Percentiles rank a stretch among this genome's conserved stretches.
Conservation (phyloP, 2,113 vertebrate genomes). For the Odocoileus virginianus region DNA sequence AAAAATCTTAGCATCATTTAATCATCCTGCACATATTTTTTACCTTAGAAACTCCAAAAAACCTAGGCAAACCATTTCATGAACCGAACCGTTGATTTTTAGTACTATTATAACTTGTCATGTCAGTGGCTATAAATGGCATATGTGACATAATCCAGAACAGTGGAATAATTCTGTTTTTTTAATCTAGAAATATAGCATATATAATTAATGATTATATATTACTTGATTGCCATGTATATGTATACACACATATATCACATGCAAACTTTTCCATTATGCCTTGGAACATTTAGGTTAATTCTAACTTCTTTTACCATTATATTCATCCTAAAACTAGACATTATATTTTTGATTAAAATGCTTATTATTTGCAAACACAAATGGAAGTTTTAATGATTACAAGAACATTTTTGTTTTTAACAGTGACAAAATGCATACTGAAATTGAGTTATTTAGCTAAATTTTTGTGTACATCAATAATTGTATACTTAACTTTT, state of each 20-base stretch:
- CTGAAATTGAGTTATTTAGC: background rate
- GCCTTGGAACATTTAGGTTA: background rate
- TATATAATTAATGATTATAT: background rate
- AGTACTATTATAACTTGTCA: background rate
- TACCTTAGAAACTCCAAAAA: background rate
- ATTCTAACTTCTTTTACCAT: background rate
- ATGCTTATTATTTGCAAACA: background rate
- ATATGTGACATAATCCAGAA: background rate
- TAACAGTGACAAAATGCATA: background rate
- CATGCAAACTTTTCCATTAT: background rate
- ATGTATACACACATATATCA: background rate
- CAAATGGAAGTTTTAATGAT: background rate
- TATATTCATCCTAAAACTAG: background rate
- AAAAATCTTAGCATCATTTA: background rate
- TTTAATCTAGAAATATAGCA: background rate
- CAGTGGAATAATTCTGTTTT: background rate
- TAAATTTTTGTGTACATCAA: background rate
- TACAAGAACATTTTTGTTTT: background rate
- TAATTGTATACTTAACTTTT: background rate
- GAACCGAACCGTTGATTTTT: background rate
- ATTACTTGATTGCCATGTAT: background rate
- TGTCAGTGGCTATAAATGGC: background rate
- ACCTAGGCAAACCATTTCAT: background rate
- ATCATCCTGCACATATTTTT: background rate
- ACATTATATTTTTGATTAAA: background rate